Evolutionary conservation across 1,140 invertebrate genomes (phyloP), one percentile per base, ranked within the genome.

Genomic region (Maconellicoccus hirsutus): DNA sequence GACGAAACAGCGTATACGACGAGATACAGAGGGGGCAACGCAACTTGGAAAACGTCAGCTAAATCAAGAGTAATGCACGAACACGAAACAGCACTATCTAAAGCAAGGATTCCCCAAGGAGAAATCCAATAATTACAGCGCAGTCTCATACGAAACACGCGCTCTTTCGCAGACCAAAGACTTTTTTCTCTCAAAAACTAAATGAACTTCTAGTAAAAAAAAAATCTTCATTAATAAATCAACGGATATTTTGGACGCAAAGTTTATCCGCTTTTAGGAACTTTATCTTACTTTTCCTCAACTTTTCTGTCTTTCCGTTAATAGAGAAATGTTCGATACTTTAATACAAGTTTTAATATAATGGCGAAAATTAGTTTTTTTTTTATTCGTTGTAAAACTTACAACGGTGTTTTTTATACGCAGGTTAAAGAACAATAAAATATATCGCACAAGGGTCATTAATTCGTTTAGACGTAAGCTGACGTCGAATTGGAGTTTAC

Each of bases 61-160:
- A 70, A 70, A 70, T 70, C 70, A 70, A 70, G 70, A 70, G 42
- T 70, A 70, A 70, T 70, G 70, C 70, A 52, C 42, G 70, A 42
- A 70, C 70, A 70, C 38, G 70, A 52, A 70, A 70, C 70, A 70
- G 70, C 70, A 70, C 70, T 70, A 52, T 70, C 70, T 70, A 33
- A 23, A 70, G 70, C 70, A 38, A 42, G 70, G 52, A 29, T 25
- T 71, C 71, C 59, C 61, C 25, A 25, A 59, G 71, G 61, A 66
- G 52, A 59, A 61, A 71, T 71, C 71, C 71, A 71, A 63, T 71
- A 66, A 66, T 71, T 61, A 66, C 27, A 52, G 52, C 71, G 26
- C 71, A 71, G 59, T 29, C 61, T 71, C 71, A 27, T 29, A 63
- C 52, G n/a, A 23, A 23, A 52, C 39, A 59, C 42, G 26, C 33